Base-by-base conservation (phyloP, 2,888 invertebrate species). In the Drosophila merina region DNA sequence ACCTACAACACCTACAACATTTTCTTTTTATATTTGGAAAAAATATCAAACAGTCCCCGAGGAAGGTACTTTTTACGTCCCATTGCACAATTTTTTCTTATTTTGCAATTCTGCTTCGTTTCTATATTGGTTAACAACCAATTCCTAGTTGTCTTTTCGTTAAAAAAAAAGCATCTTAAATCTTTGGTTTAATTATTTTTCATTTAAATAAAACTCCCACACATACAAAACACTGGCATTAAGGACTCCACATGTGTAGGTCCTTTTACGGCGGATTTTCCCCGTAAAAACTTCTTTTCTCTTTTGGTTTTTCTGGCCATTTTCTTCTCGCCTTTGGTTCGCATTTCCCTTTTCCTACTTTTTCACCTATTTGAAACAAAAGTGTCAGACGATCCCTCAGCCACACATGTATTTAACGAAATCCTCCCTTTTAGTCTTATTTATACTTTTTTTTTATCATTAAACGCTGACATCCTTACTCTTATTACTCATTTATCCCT, bases 151-250 rank as follows among this genome's bases (percentile, higher is more conserved):
- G 86, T 88, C 77, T 76, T 77, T 81, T 54, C 60, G 58, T 47
- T 70, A 48, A 72, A 74, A 74, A 38, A 48, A 50, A 50, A 36
- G 38, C 14, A 49, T 75, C 78, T 86, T 84, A 74, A 77, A 86
- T 88, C 72, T 70, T 69, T 85, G 74, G 79, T 87, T 88, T 87
- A 86, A 86, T 88, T 86, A 84, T 87, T 85, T 84, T 68, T 58
- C 74, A 86, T 80, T 88, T 84, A 86, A 88, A 88, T 85, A 75
- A 84, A 77, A 74, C 63, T 30, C 59, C 60, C 75, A 79, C 59
- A 62, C 25, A 44, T 20, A 5, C 25, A 20, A 10, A 57, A 40
- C 2, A 60, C 5, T 47, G 25, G 20, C 51, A 57, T 49, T 42
- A 26, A 36, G 38, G 52, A 14, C 28, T 45, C 28, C 57, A 33